These are phyloP conservation scores for Eupsittula cactorum DNA, from an alignment of 2,113 vertebrate genomes.

Conservation along the genomic window DNA sequence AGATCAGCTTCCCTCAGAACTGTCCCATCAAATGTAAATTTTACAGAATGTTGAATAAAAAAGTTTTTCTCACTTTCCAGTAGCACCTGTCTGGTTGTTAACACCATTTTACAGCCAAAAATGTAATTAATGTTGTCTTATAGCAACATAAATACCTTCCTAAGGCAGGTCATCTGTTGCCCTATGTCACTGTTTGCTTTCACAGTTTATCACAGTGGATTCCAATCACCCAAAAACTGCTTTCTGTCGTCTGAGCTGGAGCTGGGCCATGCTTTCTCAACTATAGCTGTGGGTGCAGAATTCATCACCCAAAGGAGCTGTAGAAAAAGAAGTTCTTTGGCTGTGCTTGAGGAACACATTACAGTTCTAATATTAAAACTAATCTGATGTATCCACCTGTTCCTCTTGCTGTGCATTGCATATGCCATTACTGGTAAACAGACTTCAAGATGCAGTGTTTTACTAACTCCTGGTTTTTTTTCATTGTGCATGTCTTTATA, in stretches of 20 bases:
- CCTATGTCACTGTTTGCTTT: constrained; percentile 52
- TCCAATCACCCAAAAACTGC: constrained; percentile 32
- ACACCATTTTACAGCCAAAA: constrained; percentile 45
- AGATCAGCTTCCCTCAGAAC: neutral
- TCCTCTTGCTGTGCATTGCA: neutral
- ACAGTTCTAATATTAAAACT: neutral
- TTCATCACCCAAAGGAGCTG: neutral
- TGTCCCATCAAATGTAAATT: constrained; percentile 12
- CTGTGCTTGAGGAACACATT: neutral
- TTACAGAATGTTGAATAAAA: neutral
- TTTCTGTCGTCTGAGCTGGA: constrained; percentile 21
- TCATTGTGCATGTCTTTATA: neutral
- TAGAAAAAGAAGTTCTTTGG: neutral
- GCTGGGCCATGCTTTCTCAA: constrained; percentile 21
- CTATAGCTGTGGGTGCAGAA: neutral
- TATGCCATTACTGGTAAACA: neutral
- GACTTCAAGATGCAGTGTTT: neutral
- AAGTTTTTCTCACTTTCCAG: constrained; percentile 34
- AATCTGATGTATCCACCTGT: neutral
- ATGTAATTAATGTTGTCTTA: constrained; percentile 15
- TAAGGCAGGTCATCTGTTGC: constrained; percentile 25
- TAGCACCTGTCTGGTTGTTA: constrained; percentile 53
- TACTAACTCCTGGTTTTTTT: neutral
- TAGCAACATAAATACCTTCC: constrained; percentile 50
- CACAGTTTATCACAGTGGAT: constrained; percentile 42